Conservation (phyloP, 2,113 vertebrate genomes). For the Scolopax mira region DNA sequence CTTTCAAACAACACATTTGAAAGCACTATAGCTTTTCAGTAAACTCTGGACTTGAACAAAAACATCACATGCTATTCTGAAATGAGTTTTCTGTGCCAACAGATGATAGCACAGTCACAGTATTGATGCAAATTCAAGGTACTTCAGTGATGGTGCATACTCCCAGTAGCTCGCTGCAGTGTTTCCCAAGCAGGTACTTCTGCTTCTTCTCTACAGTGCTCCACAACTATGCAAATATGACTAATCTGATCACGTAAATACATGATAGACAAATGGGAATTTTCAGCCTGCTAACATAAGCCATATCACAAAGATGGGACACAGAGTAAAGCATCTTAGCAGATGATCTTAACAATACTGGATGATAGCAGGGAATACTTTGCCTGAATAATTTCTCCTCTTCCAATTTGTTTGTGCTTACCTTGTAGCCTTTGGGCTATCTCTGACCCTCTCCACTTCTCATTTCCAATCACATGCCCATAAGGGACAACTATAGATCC, state of each 20-base stretch:
- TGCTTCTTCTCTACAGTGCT: neutral
- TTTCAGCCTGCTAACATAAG: neutral
- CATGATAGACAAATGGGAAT: fast-evolving
- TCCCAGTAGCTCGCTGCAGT: neutral
- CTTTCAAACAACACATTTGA: neutral
- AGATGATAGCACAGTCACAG: neutral
- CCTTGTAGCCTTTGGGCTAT: constrained; percentile 83
- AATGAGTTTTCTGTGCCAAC: neutral
- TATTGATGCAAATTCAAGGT: neutral
- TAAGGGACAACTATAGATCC: constrained; percentile 76
- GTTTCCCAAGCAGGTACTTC: neutral
- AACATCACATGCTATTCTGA: neutral
- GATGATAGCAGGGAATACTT: neutral
- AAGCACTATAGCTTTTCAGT: neutral
- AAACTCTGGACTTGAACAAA: neutral
- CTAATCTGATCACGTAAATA: fast-evolving
- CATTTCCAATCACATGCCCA: constrained; percentile 80
- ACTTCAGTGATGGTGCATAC: neutral
- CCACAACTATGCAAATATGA: neutral
- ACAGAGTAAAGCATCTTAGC: neutral
- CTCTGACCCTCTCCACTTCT: constrained; percentile 87
- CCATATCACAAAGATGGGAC: neutral
- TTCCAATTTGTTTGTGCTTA: constrained; percentile 24
- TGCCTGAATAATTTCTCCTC: neutral
- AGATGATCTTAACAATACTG: neutral